A percentile compares a stretch with the other conserved stretches of the same genome.
These are phyloP conservation scores for Coccyzus lansbergi DNA, from an alignment of 2,797 vertebrate genomes.

Conservation along the genomic window DNA sequence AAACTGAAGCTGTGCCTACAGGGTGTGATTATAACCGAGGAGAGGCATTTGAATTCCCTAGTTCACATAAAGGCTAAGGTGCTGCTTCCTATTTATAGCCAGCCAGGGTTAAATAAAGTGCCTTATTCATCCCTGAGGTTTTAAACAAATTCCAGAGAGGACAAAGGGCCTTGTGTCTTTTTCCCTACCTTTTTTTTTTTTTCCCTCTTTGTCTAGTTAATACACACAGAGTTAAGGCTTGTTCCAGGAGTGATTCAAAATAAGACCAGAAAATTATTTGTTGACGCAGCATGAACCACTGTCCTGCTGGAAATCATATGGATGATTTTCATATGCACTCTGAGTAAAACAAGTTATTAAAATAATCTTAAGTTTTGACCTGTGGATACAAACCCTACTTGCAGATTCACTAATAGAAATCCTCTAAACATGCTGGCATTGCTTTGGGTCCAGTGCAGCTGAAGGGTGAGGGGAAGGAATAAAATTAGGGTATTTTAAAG, in stretches of 20 bases:
- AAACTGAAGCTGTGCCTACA: background rate
- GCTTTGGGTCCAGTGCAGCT: background rate
- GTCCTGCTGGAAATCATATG: constrained; percentile 12
- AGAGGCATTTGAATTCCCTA: background rate
- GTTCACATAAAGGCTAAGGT: constrained; percentile 26
- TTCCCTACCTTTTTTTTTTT: constrained; percentile 9
- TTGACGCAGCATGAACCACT: constrained; percentile 8
- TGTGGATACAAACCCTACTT: background rate
- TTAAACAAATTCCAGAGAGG: constrained; percentile 56
- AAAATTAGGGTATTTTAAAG: background rate
- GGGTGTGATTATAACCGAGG: background rate
- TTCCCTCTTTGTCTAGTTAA: background rate
- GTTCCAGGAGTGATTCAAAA: constrained; percentile 38
- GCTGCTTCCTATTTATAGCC: constrained; percentile 52
- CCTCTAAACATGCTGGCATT: background rate
- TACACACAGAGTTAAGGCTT: constrained; percentile 13
- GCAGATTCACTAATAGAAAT: background rate
- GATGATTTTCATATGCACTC: background rate
- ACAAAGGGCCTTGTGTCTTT: constrained; percentile 61
- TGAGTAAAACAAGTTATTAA: background rate
- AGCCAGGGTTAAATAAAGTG: constrained; percentile 54
- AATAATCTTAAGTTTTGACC: background rate
- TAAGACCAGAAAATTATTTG: constrained; percentile 45
- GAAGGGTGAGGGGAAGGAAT: background rate
- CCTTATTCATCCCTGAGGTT: constrained; percentile 46